phyloP scores from a whole-genome alignment of 2,797 vertebrate genomes.

The Poeciliopsis presidionis region DNA sequence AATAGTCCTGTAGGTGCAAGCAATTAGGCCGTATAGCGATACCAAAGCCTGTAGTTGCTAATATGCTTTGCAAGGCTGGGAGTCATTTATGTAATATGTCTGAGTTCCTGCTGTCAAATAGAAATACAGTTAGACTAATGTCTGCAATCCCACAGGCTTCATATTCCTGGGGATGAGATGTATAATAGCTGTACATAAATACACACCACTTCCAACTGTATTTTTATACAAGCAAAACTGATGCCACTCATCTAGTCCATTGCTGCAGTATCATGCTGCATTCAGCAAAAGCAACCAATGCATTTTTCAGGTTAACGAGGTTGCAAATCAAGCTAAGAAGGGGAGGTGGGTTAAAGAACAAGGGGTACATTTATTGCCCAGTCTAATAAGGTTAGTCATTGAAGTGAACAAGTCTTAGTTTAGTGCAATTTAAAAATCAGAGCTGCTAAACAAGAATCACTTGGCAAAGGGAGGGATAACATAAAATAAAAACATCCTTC shows the following conservation, averaged over 20 bases:
- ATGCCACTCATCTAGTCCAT: conserved; percentile 48
- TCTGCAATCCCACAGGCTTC: conserved; percentile 40
- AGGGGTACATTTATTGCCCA: not conserved
- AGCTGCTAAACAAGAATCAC: not conserved
- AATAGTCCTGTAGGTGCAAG: conserved; percentile 46
- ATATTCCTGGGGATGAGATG: conserved; percentile 56
- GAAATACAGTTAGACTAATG: conserved; percentile 56
- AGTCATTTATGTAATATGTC: conserved; percentile 59
- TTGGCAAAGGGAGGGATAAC: not conserved
- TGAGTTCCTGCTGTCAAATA: conserved; percentile 55
- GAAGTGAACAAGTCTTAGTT: not conserved
- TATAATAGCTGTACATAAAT: conserved; percentile 66
- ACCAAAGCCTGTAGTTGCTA: conserved; percentile 48
- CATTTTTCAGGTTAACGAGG: conserved; percentile 38
- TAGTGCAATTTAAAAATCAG: not conserved
- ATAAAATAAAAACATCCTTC: not conserved
- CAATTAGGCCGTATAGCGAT: conserved; percentile 61
- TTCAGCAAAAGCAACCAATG: conserved; percentile 5
- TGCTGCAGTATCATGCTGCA: conserved; percentile 25
- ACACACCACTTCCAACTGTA: conserved; percentile 43
- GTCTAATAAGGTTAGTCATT: not conserved
- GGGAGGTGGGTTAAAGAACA: too few relatives aligned
- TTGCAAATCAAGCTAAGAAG: not conserved
- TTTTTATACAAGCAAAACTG: conserved; percentile 36
- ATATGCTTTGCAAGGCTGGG: conserved; percentile 48